phyloP scores from a whole-genome alignment of 2,797 vertebrate species.

The Momotus momota region DNA sequence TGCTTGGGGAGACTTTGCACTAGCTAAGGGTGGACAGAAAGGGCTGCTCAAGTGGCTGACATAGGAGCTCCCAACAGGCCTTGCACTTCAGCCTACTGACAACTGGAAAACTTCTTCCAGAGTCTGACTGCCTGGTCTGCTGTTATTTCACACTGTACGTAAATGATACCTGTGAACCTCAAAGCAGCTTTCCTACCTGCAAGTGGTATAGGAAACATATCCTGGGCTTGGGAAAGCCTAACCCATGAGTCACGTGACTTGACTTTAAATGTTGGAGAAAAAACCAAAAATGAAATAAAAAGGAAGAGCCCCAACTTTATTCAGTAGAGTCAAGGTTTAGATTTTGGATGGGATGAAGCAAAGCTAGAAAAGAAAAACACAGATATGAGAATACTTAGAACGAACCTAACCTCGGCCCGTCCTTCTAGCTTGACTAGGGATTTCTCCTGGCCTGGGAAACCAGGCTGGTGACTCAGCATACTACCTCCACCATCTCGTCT shows the following conservation, averaged over 20 bases:
- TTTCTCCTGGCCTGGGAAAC: not conserved
- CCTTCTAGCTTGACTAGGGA: not conserved
- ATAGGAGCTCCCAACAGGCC: not conserved
- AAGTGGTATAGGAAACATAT: not conserved
- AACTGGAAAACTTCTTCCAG: not conserved
- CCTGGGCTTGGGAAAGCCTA: not conserved
- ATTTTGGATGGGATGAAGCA: not conserved
- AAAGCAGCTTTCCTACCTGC: not conserved
- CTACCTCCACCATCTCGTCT: not conserved
- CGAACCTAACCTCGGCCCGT: not conserved
- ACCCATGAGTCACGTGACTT: not conserved
- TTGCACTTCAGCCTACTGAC: not conserved
- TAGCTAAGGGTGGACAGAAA: not conserved
- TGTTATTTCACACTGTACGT: not conserved
- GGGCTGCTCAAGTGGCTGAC: not conserved
- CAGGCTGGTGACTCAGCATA: not conserved
- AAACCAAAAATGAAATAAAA: not conserved
- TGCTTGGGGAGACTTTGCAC: not conserved
- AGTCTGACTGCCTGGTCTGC: accelerated
- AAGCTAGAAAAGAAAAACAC: not conserved
- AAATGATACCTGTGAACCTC: not conserved
- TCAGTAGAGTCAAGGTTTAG: not conserved
- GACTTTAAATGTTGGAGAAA: not conserved
- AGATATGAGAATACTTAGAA: not conserved
- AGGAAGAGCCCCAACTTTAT: not conserved